Evolutionary conservation across 2,113 vertebrate genomes (phyloP).

Genomic region (Thryonomys swinderianus): DNA sequence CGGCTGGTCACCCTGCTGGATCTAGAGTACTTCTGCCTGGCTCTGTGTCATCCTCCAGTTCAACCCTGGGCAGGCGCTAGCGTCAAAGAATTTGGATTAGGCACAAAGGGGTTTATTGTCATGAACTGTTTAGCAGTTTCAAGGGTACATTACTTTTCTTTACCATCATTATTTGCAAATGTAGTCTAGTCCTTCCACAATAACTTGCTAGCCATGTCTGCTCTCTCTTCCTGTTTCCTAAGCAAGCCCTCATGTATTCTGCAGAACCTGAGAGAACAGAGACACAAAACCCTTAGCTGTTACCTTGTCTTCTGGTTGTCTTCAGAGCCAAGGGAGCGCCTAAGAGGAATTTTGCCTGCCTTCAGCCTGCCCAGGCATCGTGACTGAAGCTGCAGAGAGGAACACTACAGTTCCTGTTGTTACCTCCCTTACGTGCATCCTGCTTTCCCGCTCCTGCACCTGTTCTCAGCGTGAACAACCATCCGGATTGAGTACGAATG

Average conservation of each 20-base stretch:
- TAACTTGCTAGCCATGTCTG: too few species aligned
- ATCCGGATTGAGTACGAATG: neutral
- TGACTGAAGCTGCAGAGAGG: neutral
- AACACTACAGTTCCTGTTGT: neutral
- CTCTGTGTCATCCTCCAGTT: neutral
- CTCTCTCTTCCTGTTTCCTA: too few species aligned
- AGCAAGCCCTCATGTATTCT: too few species aligned
- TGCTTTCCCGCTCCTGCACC: fast-evolving
- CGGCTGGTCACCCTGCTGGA: neutral
- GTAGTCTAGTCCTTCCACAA: too few species aligned
- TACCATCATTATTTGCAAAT: too few species aligned
- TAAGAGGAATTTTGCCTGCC: neutral
- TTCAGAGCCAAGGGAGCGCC: neutral
- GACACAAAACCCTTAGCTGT: neutral
- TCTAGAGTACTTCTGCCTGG: neutral
- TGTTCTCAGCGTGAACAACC: too few species aligned
- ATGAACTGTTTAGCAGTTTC: too few species aligned
- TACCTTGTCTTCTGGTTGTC: neutral
- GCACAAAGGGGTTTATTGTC: too few species aligned
- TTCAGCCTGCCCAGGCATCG: neutral
- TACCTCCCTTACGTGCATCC: neutral
- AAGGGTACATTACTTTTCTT: too few species aligned
- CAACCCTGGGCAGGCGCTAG: neutral
- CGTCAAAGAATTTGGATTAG: neutral
- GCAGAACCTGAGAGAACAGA: too few species aligned